Evolutionary conservation across 2,797 vertebrate genomes (phyloP).

Genomic region (Bradypodion ventrale): DNA sequence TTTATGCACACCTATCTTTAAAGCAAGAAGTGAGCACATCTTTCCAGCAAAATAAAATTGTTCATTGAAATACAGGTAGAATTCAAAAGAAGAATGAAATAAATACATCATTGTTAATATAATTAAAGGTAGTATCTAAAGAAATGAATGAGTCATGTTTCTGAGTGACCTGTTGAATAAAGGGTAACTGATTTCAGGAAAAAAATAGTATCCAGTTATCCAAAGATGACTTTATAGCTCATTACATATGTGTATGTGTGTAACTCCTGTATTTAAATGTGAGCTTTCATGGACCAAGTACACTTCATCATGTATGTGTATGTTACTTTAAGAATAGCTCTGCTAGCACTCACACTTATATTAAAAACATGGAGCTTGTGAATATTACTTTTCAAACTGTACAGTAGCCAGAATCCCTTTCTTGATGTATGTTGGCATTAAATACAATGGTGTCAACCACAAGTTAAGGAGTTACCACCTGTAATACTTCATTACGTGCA

Average conservation of each 20-base stretch:
- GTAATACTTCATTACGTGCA: no score
- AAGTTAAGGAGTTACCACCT: no score
- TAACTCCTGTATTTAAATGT: no score
- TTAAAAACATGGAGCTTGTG: not conserved
- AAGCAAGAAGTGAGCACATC: not conserved
- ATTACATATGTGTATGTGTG: fast-evolving
- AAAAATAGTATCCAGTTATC: not conserved
- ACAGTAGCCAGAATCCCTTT: not conserved
- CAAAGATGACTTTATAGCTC: not conserved
- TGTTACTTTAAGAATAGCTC: not conserved
- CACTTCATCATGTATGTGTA: not conserved
- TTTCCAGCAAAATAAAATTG: not conserved
- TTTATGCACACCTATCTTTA: slow-evolving; percentile 7
- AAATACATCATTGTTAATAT: not conserved
- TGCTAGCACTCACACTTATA: not conserved
- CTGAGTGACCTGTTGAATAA: not conserved
- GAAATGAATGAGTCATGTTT: not conserved
- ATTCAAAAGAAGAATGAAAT: slow-evolving; percentile 3
- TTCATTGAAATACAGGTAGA: not conserved
- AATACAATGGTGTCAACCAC: no score
- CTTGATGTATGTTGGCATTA: no score
- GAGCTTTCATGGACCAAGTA: no score
- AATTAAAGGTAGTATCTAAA: not conserved
- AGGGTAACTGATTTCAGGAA: not conserved
- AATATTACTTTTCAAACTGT: not conserved